phyloP scores from a whole-genome alignment of 2,888 invertebrate genomes.

The Hemithea aestivaria region DNA sequence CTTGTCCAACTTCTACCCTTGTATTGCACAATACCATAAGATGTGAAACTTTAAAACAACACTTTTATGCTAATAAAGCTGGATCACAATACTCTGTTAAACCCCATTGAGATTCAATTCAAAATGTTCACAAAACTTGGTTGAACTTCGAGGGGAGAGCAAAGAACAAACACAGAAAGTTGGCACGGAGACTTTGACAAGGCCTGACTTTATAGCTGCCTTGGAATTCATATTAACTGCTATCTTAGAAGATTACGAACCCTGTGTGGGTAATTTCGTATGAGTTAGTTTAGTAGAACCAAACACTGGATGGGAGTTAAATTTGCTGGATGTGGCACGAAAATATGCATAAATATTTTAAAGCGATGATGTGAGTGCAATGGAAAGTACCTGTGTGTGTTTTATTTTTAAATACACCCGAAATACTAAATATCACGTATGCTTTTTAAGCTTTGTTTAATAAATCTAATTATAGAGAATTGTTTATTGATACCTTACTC shows the following conservation, averaged over 20 bases:
- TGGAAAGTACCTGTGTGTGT: too few species aligned
- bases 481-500: too few species aligned
- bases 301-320: slow-evolving; percentile 28
- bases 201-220: slow-evolving; percentile 41
- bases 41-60: slow-evolving; percentile 26
- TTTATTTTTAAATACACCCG: too few species aligned
- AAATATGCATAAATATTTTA: background rate
- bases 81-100: slow-evolving; percentile 34
- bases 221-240: slow-evolving; percentile 51
- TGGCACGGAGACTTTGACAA: slow-evolving; percentile 40
- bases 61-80: slow-evolving; percentile 29
- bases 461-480: too few species aligned
- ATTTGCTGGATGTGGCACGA: slow-evolving; percentile 30
- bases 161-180: slow-evolving; percentile 42
- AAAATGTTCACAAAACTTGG: slow-evolving; percentile 30
- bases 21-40: slow-evolving; percentile 11
- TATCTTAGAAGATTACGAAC: slow-evolving; percentile 52
- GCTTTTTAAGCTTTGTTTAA: too few species aligned
- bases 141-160: slow-evolving; percentile 14
- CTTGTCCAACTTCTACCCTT: slow-evolving; percentile 9
- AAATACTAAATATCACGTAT: too few species aligned
- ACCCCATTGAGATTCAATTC: slow-evolving; percentile 40
- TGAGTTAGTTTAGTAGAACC: slow-evolving; percentile 49
- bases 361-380: too few species aligned
- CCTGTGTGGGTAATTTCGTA: slow-evolving; percentile 50